These are phyloP conservation scores for Teleopsis dalmanni DNA, from an alignment of 1,140 invertebrate genomes.

Conservation along the genomic window DNA sequence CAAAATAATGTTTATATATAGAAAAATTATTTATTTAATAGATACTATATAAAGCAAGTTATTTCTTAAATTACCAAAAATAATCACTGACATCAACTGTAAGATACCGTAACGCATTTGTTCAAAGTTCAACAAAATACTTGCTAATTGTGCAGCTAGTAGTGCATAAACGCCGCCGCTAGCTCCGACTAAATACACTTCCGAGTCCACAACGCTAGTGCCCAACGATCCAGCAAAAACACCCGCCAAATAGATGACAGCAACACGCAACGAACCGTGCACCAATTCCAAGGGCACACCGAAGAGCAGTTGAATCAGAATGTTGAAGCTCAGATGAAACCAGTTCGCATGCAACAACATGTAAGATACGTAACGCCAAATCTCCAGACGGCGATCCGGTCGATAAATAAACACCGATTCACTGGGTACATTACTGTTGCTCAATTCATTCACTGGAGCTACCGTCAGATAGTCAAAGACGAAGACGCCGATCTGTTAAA, in stretches of 20 bases:
- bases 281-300: conserved; percentile 92
- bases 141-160: conserved; percentile 86
- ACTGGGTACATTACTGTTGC: conserved; percentile 73
- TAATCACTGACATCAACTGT: conserved; percentile 78
- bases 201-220: conserved; percentile 85
- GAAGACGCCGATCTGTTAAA: conserved; percentile 88
- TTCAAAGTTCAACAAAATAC: conserved; percentile 89
- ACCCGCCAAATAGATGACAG: conserved; percentile 85
- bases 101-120: conserved; percentile 91
- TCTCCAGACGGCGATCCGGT: conserved; percentile 79
- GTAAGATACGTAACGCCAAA: conserved; percentile 92
- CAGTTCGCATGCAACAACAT: conserved; percentile 94
- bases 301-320: conserved; percentile 82
- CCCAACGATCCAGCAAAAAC: conserved; percentile 88
- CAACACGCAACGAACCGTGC: conserved; percentile 80
- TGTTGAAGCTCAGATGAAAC: conserved; percentile 91
- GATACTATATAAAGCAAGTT: not conserved
- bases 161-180: conserved; percentile 91
- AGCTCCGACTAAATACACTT: conserved; percentile 88
- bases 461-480: conserved; percentile 76
- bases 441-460: conserved; percentile 65
- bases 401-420: conserved; percentile 90
- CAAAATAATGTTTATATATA: not conserved
- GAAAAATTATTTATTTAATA: not conserved
- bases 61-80: conserved; percentile 66